These are phyloP conservation scores for Agrotis exclamationis DNA, from an alignment of 2,888 invertebrate genomes.

Conservation along the genomic window DNA sequence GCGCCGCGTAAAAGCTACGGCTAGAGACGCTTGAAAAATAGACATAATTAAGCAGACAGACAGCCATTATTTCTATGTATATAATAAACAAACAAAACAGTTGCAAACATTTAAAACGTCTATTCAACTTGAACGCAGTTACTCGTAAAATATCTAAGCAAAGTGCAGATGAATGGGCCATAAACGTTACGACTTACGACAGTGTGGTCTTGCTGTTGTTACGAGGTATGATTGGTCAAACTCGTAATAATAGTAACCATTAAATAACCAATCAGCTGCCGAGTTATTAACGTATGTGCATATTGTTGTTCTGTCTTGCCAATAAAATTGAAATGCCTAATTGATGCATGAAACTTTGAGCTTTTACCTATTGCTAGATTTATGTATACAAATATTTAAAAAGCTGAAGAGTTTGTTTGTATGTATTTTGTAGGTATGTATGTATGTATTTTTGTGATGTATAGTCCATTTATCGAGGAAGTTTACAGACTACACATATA, in stretches of 20 bases:
- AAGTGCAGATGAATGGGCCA: slow-evolving; percentile 17
- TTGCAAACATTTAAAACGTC: slow-evolving; percentile 24
- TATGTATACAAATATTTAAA: no score
- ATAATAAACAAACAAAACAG: slow-evolving; percentile 19
- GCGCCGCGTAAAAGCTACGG: neutral
- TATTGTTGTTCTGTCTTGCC: neutral
- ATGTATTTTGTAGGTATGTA: no score
- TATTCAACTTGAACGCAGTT: slow-evolving; percentile 10
- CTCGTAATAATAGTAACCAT: slow-evolving; percentile 6
- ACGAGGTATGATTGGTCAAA: no score
- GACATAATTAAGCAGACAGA: neutral
- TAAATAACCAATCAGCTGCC: slow-evolving; percentile 34
- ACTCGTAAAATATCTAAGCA: slow-evolving; percentile 18
- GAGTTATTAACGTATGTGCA: slow-evolving; percentile 9
- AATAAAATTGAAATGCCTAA: neutral
- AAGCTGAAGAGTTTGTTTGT: no score
- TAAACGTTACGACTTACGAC: slow-evolving; percentile 39
- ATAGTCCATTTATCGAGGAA: no score
- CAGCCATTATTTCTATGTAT: neutral
- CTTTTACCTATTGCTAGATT: no score
- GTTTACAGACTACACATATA: neutral
- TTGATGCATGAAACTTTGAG: no score
- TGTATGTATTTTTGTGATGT: no score
- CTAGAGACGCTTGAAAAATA: neutral
- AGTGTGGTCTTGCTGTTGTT: slow-evolving; percentile 9